Evolutionary conservation across 2,113 vertebrate species (phyloP), one percentile per base, ranked within the genome.

Genomic region (Cyphotilapia sp.): DNA sequence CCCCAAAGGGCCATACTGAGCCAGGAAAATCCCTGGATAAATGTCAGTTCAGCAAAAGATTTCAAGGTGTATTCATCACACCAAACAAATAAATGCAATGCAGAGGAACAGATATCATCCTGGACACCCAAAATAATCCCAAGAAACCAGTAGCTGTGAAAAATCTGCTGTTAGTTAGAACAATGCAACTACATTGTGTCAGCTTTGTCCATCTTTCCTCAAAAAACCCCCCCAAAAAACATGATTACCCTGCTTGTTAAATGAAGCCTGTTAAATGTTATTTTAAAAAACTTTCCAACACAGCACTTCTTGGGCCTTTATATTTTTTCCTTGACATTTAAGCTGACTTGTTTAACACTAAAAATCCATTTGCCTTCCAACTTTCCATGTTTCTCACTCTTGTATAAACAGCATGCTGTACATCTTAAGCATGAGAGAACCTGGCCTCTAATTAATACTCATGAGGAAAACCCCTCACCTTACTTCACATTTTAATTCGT

Each of bases 381-480:
- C 19, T 78, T 12, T 13, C 27, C 10, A n/a, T 31, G 13, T 57
- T 57, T 17, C 69, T 45, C 19, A 78, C 82, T 66, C 35, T 8
- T 80, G 83, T 7, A 69, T 31, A 53, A 63, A 35, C 7, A 54
- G 8, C 47, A 80, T 42, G 29, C 51, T 53, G n/a, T 45, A 49
- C 51, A 90, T 90, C 54, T 22, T 22, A 22, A 22, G 22, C 22
- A 22, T 22, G 22, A 22, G 22, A 22, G 22, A 69, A 84, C 22
- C 27, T 88, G 80, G 42, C 81, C 63, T 92, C 57, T 90, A 88
- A 93, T 93, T 88, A 90, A 78, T 57, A 84, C 81, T 85, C 82
- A 51, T 9, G 87, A 83, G 84, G 54, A 80, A 71, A 80, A 29
- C 17, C 27, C 14, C 54, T 82, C 8, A 8, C 53, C 40, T 89